Evolutionary conservation across 2,113 vertebrate genomes (phyloP).

Genomic region (Laterallus jamaicensis): DNA sequence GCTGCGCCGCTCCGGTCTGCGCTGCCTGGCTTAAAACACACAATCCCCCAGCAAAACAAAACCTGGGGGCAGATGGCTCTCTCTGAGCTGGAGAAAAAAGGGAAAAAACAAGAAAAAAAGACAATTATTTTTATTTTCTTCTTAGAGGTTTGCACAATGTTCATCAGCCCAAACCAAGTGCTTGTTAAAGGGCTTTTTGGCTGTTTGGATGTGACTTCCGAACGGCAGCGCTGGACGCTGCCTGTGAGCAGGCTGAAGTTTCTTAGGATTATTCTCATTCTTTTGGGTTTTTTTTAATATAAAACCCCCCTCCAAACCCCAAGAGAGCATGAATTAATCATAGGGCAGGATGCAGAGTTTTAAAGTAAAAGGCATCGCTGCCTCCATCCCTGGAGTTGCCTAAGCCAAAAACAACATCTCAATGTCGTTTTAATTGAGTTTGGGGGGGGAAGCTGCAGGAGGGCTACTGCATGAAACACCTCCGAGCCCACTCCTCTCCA

Average conservation of each 20-base stretch:
- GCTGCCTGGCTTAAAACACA: neutral
- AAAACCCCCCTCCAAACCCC: neutral
- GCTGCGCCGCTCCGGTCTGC: neutral
- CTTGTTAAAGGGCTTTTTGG: neutral
- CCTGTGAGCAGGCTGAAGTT: neutral
- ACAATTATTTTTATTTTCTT: too few species aligned
- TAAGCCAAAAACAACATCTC: constrained; percentile 39
- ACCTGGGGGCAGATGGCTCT: neutral
- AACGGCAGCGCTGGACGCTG: neutral
- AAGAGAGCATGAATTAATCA: constrained; percentile 41
- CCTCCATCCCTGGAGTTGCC: neutral
- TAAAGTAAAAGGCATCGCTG: constrained; percentile 31
- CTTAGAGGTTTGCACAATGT: neutral
- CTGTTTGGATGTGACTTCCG: neutral
- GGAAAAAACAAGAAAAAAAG: too few species aligned
- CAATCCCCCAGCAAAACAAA: too few species aligned
- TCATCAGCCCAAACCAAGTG: neutral
- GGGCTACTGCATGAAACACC: neutral
- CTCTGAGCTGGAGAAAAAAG: neutral
- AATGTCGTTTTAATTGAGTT: neutral
- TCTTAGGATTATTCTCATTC: constrained; percentile 15
- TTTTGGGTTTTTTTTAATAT: neutral
- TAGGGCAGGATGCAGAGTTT: constrained; percentile 38
- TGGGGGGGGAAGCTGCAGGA: neutral
- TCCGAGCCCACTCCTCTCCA: neutral